Base-by-base conservation (phyloP, 2,888 invertebrate species). In the Ethmia dodecea region DNA sequence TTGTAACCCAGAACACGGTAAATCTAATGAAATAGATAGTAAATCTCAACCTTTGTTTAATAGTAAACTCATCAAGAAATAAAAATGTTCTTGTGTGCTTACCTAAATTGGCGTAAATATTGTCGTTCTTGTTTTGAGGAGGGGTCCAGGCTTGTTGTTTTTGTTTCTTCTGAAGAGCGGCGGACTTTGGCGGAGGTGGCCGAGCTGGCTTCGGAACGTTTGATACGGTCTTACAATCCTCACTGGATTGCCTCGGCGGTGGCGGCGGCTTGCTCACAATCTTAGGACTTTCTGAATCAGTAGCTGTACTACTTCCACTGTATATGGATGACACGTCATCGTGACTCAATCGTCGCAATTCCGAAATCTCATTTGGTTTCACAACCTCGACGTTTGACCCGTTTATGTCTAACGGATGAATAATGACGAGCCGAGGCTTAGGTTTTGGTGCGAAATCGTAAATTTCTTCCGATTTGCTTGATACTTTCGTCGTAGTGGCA, bases 381-480 rank as follows among this genome's bases (percentile, higher is more conserved):
- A 94, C 89, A 22, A 95, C 94, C 63, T 95, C 94, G 1, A 94
- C 94, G 41, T 89, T 92, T 6, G 92, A 90, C 16, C 94, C 93
- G 67, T 94, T 94, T 40, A 95, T 88, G 59, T 96, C 95, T 52
- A 94, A 86, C 9, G 96, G 96, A 86, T 96, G 96, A 43, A 96
- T 94, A 49, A 96, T 96, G 40, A 95, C 94, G 13, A 95, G 84
- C 10, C 94, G 89, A 2, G 93, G 93, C 58, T 93, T 93, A 4
- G 90, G 89, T 55, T 89, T 88, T 5, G 89, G 89, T 12, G 88
- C 87, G 31, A 87, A 72, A 27, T 89, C 88, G 37, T 76, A 81
- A 18, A 88, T 79, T 41, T 90, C 89, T 43, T 90, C 89, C 31
- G 64, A 59, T 57, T 87, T 88, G 0, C 75, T 71, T 0, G 88